Evolutionary conservation across 2,888 invertebrate genomes (phyloP).

Genomic region (Nomada lathburiana): DNA sequence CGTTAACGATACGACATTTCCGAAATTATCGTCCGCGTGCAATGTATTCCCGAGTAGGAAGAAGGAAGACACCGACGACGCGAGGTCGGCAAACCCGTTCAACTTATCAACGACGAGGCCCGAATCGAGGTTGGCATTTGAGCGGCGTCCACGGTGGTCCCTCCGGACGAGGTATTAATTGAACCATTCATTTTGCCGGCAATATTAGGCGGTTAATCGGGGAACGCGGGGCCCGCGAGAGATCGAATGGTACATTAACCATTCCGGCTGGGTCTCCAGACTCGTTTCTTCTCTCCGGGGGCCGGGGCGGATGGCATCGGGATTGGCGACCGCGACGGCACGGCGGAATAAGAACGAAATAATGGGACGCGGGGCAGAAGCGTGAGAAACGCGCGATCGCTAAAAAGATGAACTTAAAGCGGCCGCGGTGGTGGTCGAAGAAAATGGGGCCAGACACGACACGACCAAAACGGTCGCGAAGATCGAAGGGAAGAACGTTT

Average conservation of each 20-base stretch:
- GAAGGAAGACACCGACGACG: not conserved
- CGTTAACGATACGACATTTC: too few species aligned
- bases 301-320: slow-evolving; percentile 29
- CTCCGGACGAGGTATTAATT: slow-evolving; percentile 42
- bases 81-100: slow-evolving; percentile 4
- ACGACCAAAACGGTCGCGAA: not conserved
- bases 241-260: slow-evolving; percentile 10
- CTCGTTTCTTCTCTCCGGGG: slow-evolving; percentile 34
- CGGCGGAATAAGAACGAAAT: slow-evolving; percentile 8
- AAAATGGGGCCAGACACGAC: not conserved
- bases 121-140: not conserved
- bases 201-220: slow-evolving; percentile 43
- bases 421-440: not conserved
- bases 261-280: slow-evolving; percentile 38
- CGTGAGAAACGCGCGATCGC: slow-evolving; percentile 27
- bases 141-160: slow-evolving; percentile 27
- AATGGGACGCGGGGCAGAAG: slow-evolving; percentile 19
- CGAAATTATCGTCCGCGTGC: too few species aligned
- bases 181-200: slow-evolving; percentile 34
- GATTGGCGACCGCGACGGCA: slow-evolving; percentile 12
- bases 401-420: not conserved
- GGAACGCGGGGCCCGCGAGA: slow-evolving; percentile 10
- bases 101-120: slow-evolving; percentile 11
- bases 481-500: not conserved
- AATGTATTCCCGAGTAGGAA: not conserved